Evolutionary conservation across 2,797 vertebrate species (phyloP), one percentile per base, ranked within the genome.

Genomic region (Natrix natrix): DNA sequence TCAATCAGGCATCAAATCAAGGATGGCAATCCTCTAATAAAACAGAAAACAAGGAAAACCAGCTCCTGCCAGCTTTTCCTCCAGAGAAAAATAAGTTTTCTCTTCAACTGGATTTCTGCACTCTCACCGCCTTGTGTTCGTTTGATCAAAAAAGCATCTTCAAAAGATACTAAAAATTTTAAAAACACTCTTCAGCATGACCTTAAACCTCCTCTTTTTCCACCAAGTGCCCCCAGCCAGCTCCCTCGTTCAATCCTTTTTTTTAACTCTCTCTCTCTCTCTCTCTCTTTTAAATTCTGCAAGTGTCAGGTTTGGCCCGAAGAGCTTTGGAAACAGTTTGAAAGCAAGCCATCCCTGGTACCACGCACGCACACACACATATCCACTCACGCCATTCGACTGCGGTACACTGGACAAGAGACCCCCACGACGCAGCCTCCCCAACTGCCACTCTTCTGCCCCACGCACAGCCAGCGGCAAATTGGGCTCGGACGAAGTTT

Each of bases 1-100:
- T 99, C 99, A 99, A 99, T 99, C 99, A 99, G 98, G 98, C 98
- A 99, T 99, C 99, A 99, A 99, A 99, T 99, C 98, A 98, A 99
- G 98, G 98, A 98, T 98, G 98, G 98, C 98, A 99, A 99, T 98
- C 98, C 98, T 99, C 99, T 99, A 99, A 99, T 99, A 99, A 99
- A 99, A 99, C 97, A 97, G 98, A 98, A 98, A 98, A 98, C 98
- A 98, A 98, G 97, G 97, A 98, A 98, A 98, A 98, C 98, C 98
- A 98, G 98, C 98, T 98, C 98, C 98, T 98, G 98, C 98, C 98
- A 98, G 98, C 98, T 98, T 97, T 97, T 98, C 97, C 98, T 98
- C 98, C 97, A 97, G 98, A 98, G 97, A 98, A 98, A 98, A 98
- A 98, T 98, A 98, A 98, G 97, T 98, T 98, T 98, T 98, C 97